These are phyloP conservation scores for Apeltes quadracus DNA, from an alignment of 2,113 vertebrate species.

Conservation along the genomic window DNA sequence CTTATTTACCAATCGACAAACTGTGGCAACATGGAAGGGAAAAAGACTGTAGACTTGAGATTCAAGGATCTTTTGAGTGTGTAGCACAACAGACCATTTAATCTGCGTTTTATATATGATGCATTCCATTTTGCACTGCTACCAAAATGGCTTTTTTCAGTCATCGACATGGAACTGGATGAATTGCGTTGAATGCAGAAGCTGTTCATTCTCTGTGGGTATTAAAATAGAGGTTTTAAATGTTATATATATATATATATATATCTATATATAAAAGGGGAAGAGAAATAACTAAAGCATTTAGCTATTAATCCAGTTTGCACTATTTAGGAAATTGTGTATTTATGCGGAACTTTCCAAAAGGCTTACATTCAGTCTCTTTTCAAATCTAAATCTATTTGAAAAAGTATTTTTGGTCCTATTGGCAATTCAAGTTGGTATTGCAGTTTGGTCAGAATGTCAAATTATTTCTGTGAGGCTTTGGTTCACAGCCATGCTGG, in stretches of 20 bases:
- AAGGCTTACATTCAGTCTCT: neutral
- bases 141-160: neutral
- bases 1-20: no score
- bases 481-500: neutral
- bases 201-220: neutral
- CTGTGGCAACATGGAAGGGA: neutral
- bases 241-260: neutral
- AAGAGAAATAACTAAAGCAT: neutral
- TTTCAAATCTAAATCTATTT: neutral
- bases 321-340: no score
- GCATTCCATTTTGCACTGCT: neutral
- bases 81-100: neutral
- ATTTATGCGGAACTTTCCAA: no score
- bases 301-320: neutral
- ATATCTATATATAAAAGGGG: no score
- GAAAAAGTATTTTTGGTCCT: neutral
- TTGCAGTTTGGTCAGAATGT: neutral
- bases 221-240: neutral
- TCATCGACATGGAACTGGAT: neutral
- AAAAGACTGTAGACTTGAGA: neutral
- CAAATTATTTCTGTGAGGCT: neutral
- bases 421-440: no score
- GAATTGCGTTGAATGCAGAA: neutral
- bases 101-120: neutral
- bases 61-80: neutral